phyloP scores from a whole-genome alignment of 2,797 vertebrate species.

The Mycteria americana region DNA sequence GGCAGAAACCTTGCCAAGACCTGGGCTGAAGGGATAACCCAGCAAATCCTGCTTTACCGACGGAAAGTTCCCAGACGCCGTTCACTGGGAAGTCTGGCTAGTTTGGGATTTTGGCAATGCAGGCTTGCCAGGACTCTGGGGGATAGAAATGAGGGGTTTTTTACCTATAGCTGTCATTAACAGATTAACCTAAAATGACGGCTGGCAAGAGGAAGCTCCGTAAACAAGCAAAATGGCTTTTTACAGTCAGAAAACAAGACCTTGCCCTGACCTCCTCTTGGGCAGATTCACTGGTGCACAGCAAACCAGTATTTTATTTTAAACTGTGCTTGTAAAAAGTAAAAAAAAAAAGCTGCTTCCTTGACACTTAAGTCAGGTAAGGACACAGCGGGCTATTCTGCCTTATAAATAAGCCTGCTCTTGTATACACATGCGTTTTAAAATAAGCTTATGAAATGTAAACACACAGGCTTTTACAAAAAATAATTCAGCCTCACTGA shows the following conservation, averaged over 20 bases:
- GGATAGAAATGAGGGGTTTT: not conserved
- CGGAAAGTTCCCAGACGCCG: slow-evolving; percentile 26
- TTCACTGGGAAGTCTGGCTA: not conserved
- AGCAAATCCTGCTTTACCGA: not conserved
- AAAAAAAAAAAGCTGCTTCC: slow-evolving; percentile 32
- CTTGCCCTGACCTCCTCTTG: slow-evolving; percentile 44
- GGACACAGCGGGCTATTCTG: slow-evolving; percentile 15
- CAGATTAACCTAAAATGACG: slow-evolving; percentile 27
- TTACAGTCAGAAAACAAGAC: slow-evolving; percentile 47
- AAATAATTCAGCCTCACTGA: slow-evolving; percentile 23
- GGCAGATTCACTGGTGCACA: not conserved
- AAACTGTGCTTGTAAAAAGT: slow-evolving; percentile 9
- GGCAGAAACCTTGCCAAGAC: slow-evolving; percentile 2
- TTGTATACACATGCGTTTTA: slow-evolving; percentile 14
- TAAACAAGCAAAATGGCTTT: slow-evolving; percentile 42
- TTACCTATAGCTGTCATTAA: slow-evolving; percentile 43
- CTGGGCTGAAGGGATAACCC: not conserved
- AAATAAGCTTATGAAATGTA: slow-evolving; percentile 50
- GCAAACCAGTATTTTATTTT: slow-evolving; percentile 50
- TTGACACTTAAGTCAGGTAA: slow-evolving; percentile 61
- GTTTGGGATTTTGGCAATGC: not conserved
- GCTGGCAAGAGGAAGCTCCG: not conserved
- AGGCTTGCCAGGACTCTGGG: not conserved
- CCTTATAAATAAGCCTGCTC: slow-evolving; percentile 30
- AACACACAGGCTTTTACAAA: slow-evolving; percentile 18